Evolutionary conservation across 2,113 vertebrate species (phyloP), one percentile per base, ranked within the genome.

Genomic region (Oriolus oriolus): DNA sequence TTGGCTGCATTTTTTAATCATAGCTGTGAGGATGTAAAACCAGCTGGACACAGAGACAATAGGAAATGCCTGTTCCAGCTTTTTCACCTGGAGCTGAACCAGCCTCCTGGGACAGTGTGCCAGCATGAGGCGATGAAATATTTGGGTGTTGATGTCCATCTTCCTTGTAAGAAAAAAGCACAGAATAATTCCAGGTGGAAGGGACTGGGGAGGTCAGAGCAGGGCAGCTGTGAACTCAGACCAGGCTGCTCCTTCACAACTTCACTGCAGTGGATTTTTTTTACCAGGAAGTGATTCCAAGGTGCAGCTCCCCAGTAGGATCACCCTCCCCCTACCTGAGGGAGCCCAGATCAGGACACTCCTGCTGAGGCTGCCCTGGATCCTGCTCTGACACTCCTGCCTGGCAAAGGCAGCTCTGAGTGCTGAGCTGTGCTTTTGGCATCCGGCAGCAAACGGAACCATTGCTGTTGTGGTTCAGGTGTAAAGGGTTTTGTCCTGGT

Each of bases 91-190:
- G 54, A 65, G 49, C 74, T 61, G 35, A 64, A 26, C 6, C n/a
- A 4, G 39, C 52, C 31, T 31, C 79, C 57, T 39, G 60, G 61
- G 41, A 61, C 33, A 7, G 3, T 1, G 26, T 19, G 65, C 39
- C 53, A 8, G 0, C 2, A 0, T 2, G 14, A 52, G 22, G 11
- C 37, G 21, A 26, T 17, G 31, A 22, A 41, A 6, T 44, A n/a
- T 2, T 35, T 11, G 17, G 74, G 33, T 11, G 35, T 27, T 42
- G 6, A 2, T 54, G 63, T 64, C 60, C 31, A 13, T 8, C 33
- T 19, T 10, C n/a, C 11, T 24, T 23, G 35, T 52, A 31, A 57
- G 52, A 52, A 22, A 52, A 22, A 37, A 37, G 6, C 59, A 13
- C 33, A n/a, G 26, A 76, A 0, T 11, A 47, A 47, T 28, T 60